Evolutionary conservation across 2,113 vertebrate genomes (phyloP).

Genomic region (Oryzias woworae): DNA sequence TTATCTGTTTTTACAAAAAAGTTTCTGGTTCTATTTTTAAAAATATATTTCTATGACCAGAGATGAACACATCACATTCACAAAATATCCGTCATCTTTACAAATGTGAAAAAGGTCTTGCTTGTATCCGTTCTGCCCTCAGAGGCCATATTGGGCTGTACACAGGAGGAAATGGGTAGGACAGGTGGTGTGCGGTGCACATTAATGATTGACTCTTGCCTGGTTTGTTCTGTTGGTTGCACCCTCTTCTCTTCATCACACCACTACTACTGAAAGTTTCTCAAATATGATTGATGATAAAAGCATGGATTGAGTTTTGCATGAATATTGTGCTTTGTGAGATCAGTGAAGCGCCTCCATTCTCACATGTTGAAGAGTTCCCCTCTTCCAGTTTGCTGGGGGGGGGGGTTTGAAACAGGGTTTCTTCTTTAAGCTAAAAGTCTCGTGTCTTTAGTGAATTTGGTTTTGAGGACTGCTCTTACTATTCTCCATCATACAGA

Average conservation of each 20-base stretch:
- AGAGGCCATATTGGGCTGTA: constrained; percentile 77
- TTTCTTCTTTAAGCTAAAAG: too few relatives aligned
- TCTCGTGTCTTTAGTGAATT: background rate
- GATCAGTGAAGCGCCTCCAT: background rate
- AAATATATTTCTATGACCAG: background rate
- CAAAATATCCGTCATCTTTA: background rate
- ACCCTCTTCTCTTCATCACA: constrained; percentile 30
- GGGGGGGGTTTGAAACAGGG: background rate
- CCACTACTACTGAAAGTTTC: background rate
- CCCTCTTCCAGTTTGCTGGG: background rate
- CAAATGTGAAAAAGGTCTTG: constrained; percentile 5
- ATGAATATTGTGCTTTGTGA: constrained; percentile 32
- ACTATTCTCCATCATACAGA: too few relatives aligned
- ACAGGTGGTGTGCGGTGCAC: constrained; percentile 61
- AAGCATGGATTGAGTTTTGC: constrained; percentile 22
- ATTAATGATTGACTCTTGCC: constrained; percentile 39
- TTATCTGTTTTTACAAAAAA: background rate
- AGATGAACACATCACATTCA: background rate
- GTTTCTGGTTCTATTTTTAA: background rate
- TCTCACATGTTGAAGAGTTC: background rate
- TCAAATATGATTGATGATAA: constrained; percentile 25
- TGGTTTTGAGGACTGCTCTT: too few relatives aligned
- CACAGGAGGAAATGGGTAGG: constrained; percentile 79
- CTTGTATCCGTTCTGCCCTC: constrained; percentile 55
- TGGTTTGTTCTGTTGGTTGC: constrained; percentile 42